Evolutionary conservation across 2,888 invertebrate genomes (phyloP), one percentile per base, ranked within the genome.

Genomic region (Rhamnusium bicolor): DNA sequence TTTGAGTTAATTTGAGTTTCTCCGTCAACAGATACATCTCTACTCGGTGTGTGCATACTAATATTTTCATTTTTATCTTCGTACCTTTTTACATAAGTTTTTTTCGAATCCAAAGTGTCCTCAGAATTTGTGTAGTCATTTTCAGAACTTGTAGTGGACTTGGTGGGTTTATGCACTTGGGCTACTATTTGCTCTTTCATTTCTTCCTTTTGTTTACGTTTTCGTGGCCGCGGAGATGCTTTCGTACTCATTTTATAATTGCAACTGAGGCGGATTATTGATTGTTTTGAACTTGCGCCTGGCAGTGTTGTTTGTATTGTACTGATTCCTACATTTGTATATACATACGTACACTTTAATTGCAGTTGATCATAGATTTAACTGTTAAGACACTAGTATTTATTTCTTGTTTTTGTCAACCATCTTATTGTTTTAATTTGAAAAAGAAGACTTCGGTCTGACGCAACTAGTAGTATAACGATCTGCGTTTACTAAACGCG

Each of bases 1-100:
- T 88, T 88, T 12, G 87, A 84, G 78, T 92, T 92, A 47, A 92
- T 92, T 56, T 91, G 91, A 21, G 90, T 82, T 80, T 92, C 92
- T 0, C 89, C 89, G 76, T 91, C 92, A 16, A 91, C 86, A 0
- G 91, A 91, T 7, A 79, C 67, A 12, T 79, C 78, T 47, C 88
- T 82, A 74, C 87, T 87, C 4, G 87, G 87, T n/a, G 87, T 86
- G 66, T 85, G 82, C 19, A 82, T 77, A 71, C 81, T 84, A 63
- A 82, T 81, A 72, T 85, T 85, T 7, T 86, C 85, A 69, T 81
- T 85, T 79, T 84, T 84, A 73, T 85, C 85, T 24, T 86, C 85
- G 72, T 72, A 72, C 53, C 65, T 77, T n/a, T n/a, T n/a, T n/a
- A n/a, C n/a, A 4, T 6, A 61, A 1, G 46, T 29, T 14, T 24